Base-by-base conservation (phyloP, 2,797 vertebrate species). In the Pseudochirops cupreus region DNA sequence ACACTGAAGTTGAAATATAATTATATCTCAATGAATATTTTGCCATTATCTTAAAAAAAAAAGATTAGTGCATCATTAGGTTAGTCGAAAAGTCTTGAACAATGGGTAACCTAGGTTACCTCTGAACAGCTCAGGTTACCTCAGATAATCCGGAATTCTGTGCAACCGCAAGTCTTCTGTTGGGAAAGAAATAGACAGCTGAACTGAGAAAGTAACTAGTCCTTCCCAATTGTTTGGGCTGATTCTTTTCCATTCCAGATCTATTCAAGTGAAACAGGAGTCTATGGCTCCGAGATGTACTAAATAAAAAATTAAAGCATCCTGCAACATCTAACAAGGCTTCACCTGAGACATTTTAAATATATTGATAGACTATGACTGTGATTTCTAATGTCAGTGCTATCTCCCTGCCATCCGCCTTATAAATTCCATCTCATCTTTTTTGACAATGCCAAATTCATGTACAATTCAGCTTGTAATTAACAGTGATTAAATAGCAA, bases 1-100 rank as follows among this genome's bases (percentile, higher is more conserved):
- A 87, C 10, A 50, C 39, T 87, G 39, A 95, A 97, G 28, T 92
- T 96, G 67, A 96, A 97, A 96, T 58, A 94, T 39, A 56, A 96
- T 94, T 96, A 67, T 93, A 89, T 94, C 56, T 90, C 91, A 93
- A 96, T 82, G 92, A 67, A 96, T 96, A 96, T 53, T 92, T 94
- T 95, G 58, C 57, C 91, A 92, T 96, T 91, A 94, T 94, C 96
- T 62, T 67, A 89, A 26, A 53, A 90, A 90, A 53, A 91, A 90
- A 54, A 90, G 89, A 82, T 82, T 87, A 91, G 53, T 91, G 90
- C 90, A 12, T 91, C 90, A 87, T 87, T 87, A 91, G 90, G 90
- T 91, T 91, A 91, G 50, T 55, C 33, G 31, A 53, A 53, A 53
- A 91, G 90, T 53, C 54, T 55, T 91, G 74, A 87, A 87, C 74